phyloP scores from a whole-genome alignment of 1,140 invertebrate genomes.

The Euwallacea similis region DNA sequence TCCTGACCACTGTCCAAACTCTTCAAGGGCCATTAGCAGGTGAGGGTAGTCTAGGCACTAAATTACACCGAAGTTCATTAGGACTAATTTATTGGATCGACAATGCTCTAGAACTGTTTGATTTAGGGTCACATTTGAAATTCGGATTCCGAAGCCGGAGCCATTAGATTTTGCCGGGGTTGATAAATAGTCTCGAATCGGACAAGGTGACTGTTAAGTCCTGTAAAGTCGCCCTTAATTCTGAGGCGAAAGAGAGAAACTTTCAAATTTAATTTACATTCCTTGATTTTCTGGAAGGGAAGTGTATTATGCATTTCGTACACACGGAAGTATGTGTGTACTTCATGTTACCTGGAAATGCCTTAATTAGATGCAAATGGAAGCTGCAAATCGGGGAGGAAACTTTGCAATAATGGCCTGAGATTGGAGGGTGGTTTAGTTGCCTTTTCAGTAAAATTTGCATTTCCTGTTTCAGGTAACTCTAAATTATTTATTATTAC shows the following conservation, averaged over 20 bases:
- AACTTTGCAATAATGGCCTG: constrained; percentile 14
- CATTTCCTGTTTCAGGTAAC: neutral
- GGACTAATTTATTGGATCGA: constrained; percentile 2
- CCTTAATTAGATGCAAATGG: constrained; percentile 21
- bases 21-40: no score
- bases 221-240: no score
- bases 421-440: constrained; percentile 2
- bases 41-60: neutral
- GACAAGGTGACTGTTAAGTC: no score
- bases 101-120: neutral
- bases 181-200: neutral
- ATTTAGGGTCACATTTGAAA: constrained; percentile 1
- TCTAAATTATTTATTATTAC: neutral
- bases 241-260: no score
- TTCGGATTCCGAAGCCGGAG: neutral
- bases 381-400: constrained; percentile 12
- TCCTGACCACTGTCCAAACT: no score
- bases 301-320: neutral
- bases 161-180: neutral
- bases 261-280: no score
- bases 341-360: constrained; percentile 7
- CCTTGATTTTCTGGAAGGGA: no score
- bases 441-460: neutral
- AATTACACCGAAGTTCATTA: neutral
- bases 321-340: constrained; percentile 6